phyloP scores from a whole-genome alignment of 2,797 vertebrate genomes.

The Philypnodon macrostomus region DNA sequence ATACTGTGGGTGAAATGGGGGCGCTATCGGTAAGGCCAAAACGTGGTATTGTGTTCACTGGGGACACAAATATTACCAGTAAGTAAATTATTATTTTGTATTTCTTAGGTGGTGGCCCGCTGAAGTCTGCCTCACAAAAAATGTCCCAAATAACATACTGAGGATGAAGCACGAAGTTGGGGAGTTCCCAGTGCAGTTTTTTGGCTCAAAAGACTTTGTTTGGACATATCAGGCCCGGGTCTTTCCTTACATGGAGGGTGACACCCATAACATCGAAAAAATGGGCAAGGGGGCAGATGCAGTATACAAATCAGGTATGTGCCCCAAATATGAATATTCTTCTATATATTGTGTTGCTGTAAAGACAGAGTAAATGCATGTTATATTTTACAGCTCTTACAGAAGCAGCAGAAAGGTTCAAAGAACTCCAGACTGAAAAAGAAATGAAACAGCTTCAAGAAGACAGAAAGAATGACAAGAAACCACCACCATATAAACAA shows the following conservation, averaged over 20 bases:
- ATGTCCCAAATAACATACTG: conserved; percentile 90
- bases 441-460: conserved; percentile 95
- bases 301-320: conserved; percentile 92
- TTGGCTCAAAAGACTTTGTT: conserved; percentile 96
- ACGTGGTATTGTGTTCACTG: background rate
- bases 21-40: conserved; percentile 85
- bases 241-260: conserved; percentile 97
- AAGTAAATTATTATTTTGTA: background rate
- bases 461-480: conserved; percentile 95
- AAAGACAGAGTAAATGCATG: background rate
- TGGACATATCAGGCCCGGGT: conserved; percentile 99
- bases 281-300: conserved; percentile 96
- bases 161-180: conserved; percentile 95
- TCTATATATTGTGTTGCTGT: background rate
- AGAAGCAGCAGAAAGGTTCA: conserved; percentile 93
- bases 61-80: background rate
- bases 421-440: conserved; percentile 89
- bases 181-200: conserved; percentile 97
- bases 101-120: conserved; percentile 94
- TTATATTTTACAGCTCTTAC: conserved; percentile 80
- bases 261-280: conserved; percentile 96
- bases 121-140: conserved; percentile 91
- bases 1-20: conserved; percentile 98
- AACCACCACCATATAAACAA: conserved; percentile 94
- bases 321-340: background rate